These are phyloP conservation scores for Electrophaes corylata DNA, from an alignment of 2,888 invertebrate genomes.

Conservation along the genomic window DNA sequence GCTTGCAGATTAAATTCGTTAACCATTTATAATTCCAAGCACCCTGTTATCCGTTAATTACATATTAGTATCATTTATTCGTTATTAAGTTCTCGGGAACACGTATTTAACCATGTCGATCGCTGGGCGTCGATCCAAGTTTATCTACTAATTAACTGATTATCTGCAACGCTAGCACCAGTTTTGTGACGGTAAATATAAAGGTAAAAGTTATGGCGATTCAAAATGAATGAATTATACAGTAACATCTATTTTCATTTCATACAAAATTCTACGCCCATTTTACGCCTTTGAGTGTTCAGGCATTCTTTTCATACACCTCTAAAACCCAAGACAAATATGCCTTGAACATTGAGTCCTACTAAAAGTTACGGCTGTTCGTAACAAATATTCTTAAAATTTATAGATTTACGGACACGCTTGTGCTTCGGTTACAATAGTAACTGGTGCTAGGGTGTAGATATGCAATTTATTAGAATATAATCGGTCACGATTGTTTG, in stretches of 20 bases:
- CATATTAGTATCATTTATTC: slow-evolving; percentile 35
- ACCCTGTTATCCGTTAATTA: slow-evolving; percentile 35
- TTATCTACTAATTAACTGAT: slow-evolving; percentile 22
- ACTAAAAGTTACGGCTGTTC: no score
- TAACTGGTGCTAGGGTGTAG: not conserved
- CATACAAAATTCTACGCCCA: no score
- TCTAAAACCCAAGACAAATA: no score
- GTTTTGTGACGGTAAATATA: not conserved
- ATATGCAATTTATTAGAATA: slow-evolving; percentile 9
- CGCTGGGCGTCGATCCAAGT: slow-evolving; percentile 17
- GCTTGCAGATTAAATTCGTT: not conserved
- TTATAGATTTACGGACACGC: not conserved
- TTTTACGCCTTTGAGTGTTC: no score
- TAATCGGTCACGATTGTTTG: slow-evolving; percentile 12
- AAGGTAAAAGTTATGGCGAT: no score
- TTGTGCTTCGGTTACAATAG: not conserved
- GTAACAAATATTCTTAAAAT: no score
- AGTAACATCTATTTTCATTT: no score
- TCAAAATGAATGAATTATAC: no score
- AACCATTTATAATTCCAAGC: slow-evolving; percentile 2
- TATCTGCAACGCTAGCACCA: slow-evolving; percentile 8
- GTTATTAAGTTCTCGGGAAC: slow-evolving; percentile 33
- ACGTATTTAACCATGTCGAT: slow-evolving; percentile 17
- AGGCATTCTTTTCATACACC: no score
- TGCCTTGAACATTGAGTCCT: no score